Evolutionary conservation across 2,888 invertebrate genomes (phyloP).

Genomic region (Phengaris arion): DNA sequence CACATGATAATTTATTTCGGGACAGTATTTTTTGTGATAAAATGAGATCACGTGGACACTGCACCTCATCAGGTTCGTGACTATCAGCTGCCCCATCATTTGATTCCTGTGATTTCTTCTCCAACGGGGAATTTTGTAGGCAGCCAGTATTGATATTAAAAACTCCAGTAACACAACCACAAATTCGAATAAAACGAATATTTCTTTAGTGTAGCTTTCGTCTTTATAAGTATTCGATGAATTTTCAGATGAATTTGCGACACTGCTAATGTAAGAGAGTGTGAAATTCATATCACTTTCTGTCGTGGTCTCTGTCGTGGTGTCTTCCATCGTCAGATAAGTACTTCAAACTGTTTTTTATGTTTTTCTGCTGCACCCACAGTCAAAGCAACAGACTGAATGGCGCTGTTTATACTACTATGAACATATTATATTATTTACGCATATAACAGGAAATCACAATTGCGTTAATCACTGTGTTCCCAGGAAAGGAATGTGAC

Average conservation of each 20-base stretch:
- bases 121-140: conserved; percentile 62
- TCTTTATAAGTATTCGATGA: conserved; percentile 23
- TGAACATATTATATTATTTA: conserved; percentile 32
- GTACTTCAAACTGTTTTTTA: neutral
- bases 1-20: conserved; percentile 38
- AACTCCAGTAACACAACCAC: conserved; percentile 64
- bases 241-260: neutral
- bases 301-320: neutral
- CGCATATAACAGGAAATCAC: conserved; percentile 59
- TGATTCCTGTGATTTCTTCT: conserved; percentile 69
- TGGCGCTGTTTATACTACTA: conserved; percentile 39
- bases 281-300: neutral
- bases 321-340: neutral
- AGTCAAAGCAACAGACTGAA: conserved; percentile 44
- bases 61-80: conserved; percentile 62
- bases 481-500: conserved; percentile 58
- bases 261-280: neutral
- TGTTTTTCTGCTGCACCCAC: conserved; percentile 27
- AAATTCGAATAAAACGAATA: conserved; percentile 61
- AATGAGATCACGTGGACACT: conserved; percentile 54
- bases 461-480: conserved; percentile 56
- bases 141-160: conserved; percentile 56
- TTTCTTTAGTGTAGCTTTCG: conserved; percentile 47
- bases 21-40: conserved; percentile 44
- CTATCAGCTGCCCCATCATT: conserved; percentile 68